Evolutionary conservation across 2,888 invertebrate genomes (phyloP), one percentile per base, ranked within the genome.

Genomic region (Palloptera scutellata): DNA sequence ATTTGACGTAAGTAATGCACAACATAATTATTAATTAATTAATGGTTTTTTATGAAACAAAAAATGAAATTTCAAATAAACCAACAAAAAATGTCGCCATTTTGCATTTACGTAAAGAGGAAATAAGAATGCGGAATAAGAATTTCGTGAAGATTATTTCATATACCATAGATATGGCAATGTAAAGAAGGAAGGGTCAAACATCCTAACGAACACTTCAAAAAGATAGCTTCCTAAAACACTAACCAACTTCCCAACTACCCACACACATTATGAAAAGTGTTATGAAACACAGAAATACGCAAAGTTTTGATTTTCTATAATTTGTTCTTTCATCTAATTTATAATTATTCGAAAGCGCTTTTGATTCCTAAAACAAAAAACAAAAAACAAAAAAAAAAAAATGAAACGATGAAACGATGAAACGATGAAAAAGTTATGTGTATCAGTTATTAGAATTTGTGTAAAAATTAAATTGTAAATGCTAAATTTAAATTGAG

Each of bases 51-150:
- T 71, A 71, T 72, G 69, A 71, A 69, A 48, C 15, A 67, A 67
- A 70, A 66, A 76, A 79, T 80, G 80, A 80, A 81, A 80, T 80
- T 79, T 79, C 78, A 81, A 81, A 81, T 80, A 80, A 81, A 78
- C 74, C 68, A 72, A 72, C 69, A 72, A 78, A 77, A 77, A 75
- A 81, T 82, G 83, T 83, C 83, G 83, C 83, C 83, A 83, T 83
- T 83, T 83, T 83, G 83, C 82, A 80, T 80, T 81, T 80, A 77
- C 69, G 57, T 43, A 11, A 61, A 54, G 63, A 43, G 48, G 45
- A 67, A 30, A 30, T 30, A 30, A 30, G 30, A 30, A 30, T 30
- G 6, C 6, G 30, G 6, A 30, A n/a, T n/a, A n/a, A n/a, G 6
- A 30, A 30, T 30, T 30, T 30, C 30, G 6, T 30, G 30, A 30